Base-by-base conservation (phyloP, 1,140 invertebrate genomes). In the Nasonia giraulti region DNA sequence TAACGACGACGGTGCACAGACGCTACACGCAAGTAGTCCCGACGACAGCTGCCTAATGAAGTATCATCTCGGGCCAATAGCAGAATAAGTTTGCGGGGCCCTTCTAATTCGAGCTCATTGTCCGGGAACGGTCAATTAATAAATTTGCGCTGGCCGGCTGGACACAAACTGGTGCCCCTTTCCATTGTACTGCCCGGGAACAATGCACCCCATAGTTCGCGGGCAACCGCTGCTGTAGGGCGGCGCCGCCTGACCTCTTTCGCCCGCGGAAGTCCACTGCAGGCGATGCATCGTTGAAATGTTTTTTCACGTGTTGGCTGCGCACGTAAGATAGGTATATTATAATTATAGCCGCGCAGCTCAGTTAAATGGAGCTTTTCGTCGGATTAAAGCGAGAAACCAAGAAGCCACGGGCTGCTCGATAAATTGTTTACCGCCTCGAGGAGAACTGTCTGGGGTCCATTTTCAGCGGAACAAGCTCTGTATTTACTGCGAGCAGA, bases 91-190 rank as follows among this genome's bases (percentile, higher is more conserved):
- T n/a, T 20, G 23, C 17, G 66, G 66, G n/a, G 44, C 40, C 23
- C 40, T n/a, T 40, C 75, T 77, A 77, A 77, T 55, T 47, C 85
- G 74, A 55, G 85, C 85, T 78, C 84, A 86, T 86, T 85, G 73
- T 73, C 74, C 77, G 76, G 55, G 6, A 4, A 62, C 82, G 83
- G 86, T 80, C 87, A 88, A 90, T 90, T 90, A 90, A 90, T 90
- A 90, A 90, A 90, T 90, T 90, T 90, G 88, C 87, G 86, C 86
- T 85, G 87, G 86, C 80, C 71, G 87, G 79, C 84, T 80, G 85
- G 79, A 69, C 82, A 71, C 78, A 85, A 81, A 86, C 74, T 50
- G 80, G 76, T 79, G 71, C 4, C 8, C 80, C 11, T 23, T 17
- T 66, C 37, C 27, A 80, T 80, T 80, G 79, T 80, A 33, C 68